Evolutionary conservation across 2,797 vertebrate genomes (phyloP).

Genomic region (Sebastes trivittatus): DNA sequence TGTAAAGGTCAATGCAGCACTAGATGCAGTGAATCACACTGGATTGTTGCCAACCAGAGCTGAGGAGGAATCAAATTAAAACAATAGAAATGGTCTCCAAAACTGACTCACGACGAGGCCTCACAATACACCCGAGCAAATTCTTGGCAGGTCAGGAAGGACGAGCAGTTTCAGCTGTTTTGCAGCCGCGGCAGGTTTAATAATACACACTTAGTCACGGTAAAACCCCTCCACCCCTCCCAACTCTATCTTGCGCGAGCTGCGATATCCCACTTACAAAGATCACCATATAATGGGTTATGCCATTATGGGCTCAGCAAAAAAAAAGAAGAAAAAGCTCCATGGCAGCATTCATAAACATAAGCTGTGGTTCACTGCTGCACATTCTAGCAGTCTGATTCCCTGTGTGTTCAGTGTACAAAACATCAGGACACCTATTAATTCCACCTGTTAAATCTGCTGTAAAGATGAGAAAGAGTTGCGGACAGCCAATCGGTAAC

Average conservation of each 20-base stretch:
- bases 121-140: constrained; percentile 13
- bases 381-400: constrained; percentile 32
- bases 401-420: constrained; percentile 42
- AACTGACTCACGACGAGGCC: constrained; percentile 1
- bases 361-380: constrained; percentile 28
- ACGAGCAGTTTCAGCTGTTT: constrained; percentile 23
- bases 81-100: constrained; percentile 24
- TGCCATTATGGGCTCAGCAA: constrained; percentile 53
- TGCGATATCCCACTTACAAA: constrained; percentile 42
- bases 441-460: neutral
- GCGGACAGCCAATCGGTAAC: neutral
- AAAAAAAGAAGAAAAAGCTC: constrained; percentile 39
- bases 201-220: constrained; percentile 54
- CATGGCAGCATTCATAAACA: constrained; percentile 51
- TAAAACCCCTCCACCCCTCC: constrained; percentile 33
- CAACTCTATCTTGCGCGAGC: constrained; percentile 31
- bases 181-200: constrained; percentile 58
- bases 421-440: constrained; percentile 27
- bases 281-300: constrained; percentile 44
- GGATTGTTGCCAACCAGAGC: constrained; percentile 12
- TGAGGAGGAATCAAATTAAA: constrained; percentile 23
- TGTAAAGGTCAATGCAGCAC: constrained; percentile 52
- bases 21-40: constrained; percentile 26
- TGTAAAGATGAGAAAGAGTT: neutral
- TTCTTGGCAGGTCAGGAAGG: constrained; percentile 13